Conservation (phyloP, 2,888 invertebrate genomes). For the Tolmerus cingulatus region DNA sequence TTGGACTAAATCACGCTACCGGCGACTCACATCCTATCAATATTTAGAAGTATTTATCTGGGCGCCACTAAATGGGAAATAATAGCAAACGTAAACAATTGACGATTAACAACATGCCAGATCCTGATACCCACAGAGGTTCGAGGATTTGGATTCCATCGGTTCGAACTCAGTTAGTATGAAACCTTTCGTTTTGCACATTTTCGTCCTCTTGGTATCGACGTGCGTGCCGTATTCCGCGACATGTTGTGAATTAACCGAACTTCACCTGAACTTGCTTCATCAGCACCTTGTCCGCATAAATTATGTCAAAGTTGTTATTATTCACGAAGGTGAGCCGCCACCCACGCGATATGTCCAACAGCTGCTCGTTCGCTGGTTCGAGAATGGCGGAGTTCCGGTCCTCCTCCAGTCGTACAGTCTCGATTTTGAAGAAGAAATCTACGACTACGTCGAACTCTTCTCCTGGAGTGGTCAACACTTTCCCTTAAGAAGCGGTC, state of each 20-base stretch:
- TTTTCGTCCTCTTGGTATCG: neutral
- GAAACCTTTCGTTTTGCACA: neutral
- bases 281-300: neutral
- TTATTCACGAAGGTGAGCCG: neutral
- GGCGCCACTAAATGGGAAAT: neutral
- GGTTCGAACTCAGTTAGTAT: neutral
- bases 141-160: neutral
- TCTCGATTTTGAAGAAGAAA: slow-evolving; percentile 32
- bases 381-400: neutral
- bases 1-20: neutral
- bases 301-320: slow-evolving; percentile 11
- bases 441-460: slow-evolving; percentile 28
- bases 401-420: neutral
- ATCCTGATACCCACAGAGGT: neutral
- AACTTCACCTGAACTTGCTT: neutral
- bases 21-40: neutral
- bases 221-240: neutral
- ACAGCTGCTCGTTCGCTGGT: neutral
- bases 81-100: neutral
- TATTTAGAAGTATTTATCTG: neutral
- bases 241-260: neutral
- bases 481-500: slow-evolving; percentile 29
- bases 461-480: slow-evolving; percentile 44
- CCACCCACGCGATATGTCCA: neutral
- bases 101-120: neutral